Evolutionary conservation across 2,797 vertebrate species (phyloP).

Genomic region (Pangasius macronema): DNA sequence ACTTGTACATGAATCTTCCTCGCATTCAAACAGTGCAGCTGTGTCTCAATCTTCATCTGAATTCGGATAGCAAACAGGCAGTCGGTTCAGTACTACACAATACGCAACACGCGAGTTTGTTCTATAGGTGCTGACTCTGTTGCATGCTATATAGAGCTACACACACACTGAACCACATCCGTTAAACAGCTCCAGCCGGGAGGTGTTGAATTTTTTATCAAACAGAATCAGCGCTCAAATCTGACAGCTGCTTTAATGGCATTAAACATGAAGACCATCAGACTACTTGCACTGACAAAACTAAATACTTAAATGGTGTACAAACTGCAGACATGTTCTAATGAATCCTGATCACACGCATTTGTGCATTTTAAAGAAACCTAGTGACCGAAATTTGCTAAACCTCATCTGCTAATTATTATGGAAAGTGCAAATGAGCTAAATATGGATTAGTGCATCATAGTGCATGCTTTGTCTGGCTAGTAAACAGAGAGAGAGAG

Average conservation of each 20-base stretch:
- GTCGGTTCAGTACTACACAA: not conserved
- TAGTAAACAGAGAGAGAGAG: not conserved
- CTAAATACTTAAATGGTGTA: not conserved
- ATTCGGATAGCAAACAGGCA: not conserved
- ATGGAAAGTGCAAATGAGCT: not conserved
- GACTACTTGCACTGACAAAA: not conserved
- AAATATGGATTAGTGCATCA: not conserved
- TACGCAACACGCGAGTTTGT: not conserved
- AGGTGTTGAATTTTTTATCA: constrained; percentile 54
- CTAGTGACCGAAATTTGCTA: not conserved
- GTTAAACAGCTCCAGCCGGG: constrained; percentile 49
- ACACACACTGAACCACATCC: not conserved
- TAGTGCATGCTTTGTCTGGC: not conserved
- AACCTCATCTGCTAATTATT: not conserved
- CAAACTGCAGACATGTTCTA: not conserved
- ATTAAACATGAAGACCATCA: constrained; percentile 15
- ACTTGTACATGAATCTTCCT: not conserved
- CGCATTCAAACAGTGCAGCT: not conserved
- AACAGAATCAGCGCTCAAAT: constrained; percentile 39
- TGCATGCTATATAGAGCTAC: not conserved
- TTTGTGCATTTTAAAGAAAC: not conserved
- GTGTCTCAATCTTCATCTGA: not conserved
- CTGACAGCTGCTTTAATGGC: constrained; percentile 45
- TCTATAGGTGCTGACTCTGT: not conserved
- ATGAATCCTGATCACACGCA: not conserved